phyloP scores from a whole-genome alignment of 2,113 vertebrate species.

The Corydoras maculifer region DNA sequence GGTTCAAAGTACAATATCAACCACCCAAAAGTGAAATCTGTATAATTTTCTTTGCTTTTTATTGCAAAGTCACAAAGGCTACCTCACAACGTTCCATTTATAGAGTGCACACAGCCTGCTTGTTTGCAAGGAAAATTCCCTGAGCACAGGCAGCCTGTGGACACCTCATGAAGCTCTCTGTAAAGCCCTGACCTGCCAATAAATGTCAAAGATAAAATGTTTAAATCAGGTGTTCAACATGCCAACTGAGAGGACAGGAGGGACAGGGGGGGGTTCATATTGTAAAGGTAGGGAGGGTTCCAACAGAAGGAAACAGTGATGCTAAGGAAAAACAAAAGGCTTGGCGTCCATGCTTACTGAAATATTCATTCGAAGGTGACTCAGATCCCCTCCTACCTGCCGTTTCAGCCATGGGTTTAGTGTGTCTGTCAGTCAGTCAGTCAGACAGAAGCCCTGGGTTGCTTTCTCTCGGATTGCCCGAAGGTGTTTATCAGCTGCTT shows the following conservation, averaged over 20 bases:
- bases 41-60: background rate
- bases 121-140: constrained; percentile 20
- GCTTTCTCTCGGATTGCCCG: constrained; percentile 35
- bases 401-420: constrained; percentile 48
- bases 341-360: constrained; percentile 35
- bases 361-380: constrained; percentile 47
- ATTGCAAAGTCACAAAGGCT: background rate
- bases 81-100: background rate
- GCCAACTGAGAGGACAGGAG: constrained; percentile 15
- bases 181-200: constrained; percentile 4
- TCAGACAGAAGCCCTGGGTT: constrained; percentile 39
- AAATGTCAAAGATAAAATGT: background rate
- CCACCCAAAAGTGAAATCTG: background rate
- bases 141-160: constrained; percentile 1
- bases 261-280: background rate
- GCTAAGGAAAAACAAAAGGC: constrained; percentile 25
- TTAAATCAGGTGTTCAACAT: constrained; percentile 21
- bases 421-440: constrained; percentile 54
- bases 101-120: background rate
- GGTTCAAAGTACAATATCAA: background rate
- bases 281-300: background rate
- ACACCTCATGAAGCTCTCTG: constrained; percentile 13
- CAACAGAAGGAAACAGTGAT: constrained; percentile 28
- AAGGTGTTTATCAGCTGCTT: constrained; percentile 35
- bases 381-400: constrained; percentile 60